Percentiles rank a stretch among this genome's conserved stretches.
These are phyloP conservation scores for Poecile montanus DNA, from an alignment of 2,797 vertebrate species.

Conservation along the genomic window DNA sequence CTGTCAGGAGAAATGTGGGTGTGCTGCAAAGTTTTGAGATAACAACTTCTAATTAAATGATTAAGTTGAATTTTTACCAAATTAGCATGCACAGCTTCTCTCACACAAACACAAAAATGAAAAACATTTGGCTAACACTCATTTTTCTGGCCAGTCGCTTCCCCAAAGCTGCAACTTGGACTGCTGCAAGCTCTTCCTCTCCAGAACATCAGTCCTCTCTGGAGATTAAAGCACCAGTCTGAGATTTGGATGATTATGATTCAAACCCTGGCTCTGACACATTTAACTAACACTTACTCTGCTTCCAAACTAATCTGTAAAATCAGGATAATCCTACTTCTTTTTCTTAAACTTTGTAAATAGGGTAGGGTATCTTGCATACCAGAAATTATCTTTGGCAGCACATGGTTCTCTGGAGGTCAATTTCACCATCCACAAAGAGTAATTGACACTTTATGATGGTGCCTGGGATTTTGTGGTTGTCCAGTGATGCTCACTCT, in stretches of 20 bases:
- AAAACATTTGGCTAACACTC: constrained; percentile 27
- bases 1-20: constrained; percentile 49
- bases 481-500: not conserved
- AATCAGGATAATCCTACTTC: not conserved
- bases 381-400: not conserved
- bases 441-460: not conserved
- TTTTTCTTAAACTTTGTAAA: not conserved
- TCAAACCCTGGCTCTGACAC: not conserved
- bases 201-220: not conserved
- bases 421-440: not conserved
- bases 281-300: not conserved
- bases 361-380: not conserved
- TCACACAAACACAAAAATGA: not conserved
- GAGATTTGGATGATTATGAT: not conserved
- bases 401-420: not conserved
- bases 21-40: constrained; percentile 32
- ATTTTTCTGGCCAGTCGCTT: not conserved
- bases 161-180: not conserved
- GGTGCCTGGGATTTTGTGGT: not conserved
- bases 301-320: not conserved
- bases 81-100: not conserved
- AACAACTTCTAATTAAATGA: constrained; percentile 51
- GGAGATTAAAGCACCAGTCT: not conserved
- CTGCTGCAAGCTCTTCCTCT: not conserved
- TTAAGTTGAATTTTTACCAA: constrained; percentile 16